Evolutionary conservation across 1,140 invertebrate genomes (phyloP), one percentile per base, ranked within the genome.

Genomic region (Cydia strobilella): DNA sequence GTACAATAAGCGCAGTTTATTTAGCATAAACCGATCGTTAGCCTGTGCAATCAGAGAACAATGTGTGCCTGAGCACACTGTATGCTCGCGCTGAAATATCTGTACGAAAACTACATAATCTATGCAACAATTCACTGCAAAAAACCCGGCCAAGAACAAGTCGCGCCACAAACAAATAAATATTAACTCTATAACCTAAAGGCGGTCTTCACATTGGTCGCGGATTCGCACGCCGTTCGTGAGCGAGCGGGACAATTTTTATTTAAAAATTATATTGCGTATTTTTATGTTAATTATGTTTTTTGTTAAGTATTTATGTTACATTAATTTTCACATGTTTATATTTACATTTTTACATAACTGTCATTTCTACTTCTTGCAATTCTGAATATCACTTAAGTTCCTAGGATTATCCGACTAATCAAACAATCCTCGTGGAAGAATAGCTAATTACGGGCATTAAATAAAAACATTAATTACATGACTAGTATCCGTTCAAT

Each of bases 401-500:
- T n/a, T 10, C 48, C 48, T 51, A 7, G 6, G 48, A n/a, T 69
- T 69, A 69, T 35, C 18, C 42, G n/a, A n/a, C 15, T 69, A 35
- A 69, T 69, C 42, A 69, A 69, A 69, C 63, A 31, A 35, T 31
- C 65, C 27, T 69, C 31, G 65, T 18, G 31, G 6, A 69, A 69
- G 5, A 69, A 69, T 10, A 69, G 65, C 15, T 39, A 69, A 69
- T 69, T n/a, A 18, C 65, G 13, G 15, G 20, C 65, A 69, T 69
- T 39, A 69, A 69, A n/a, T n/a, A n/a, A 39, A 69, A 35, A 35
- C 65, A 42, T 3, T 31, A 35, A n/a, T 27, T 69, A 69, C 54
- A 69, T 10, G 65, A 39, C 35, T 39, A 66, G 5, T 25, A 31
- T 35, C 65, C 25, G 63, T 42, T 69, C 65, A 42, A 69, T 69